Conservation (phyloP, 2,113 vertebrate species). For the Proterorhinus semilunaris region DNA sequence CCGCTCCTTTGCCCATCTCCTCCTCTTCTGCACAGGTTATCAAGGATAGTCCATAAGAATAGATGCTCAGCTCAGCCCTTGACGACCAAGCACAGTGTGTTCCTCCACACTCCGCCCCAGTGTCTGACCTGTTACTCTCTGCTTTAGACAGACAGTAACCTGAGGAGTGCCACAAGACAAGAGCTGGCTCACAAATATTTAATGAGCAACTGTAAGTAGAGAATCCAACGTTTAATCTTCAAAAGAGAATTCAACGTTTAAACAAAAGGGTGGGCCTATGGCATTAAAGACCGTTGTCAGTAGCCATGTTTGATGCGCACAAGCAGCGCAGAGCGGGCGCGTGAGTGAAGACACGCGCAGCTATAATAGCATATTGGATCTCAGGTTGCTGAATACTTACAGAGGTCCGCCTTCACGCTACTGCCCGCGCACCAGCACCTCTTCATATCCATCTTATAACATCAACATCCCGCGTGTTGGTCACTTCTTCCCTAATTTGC, state of each 20-base stretch:
- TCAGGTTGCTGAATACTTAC: conserved; percentile 42
- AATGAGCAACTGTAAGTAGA: conserved; percentile 31
- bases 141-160: conserved; percentile 13
- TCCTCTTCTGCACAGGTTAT: not conserved
- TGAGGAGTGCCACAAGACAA: conserved; percentile 11
- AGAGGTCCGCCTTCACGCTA: conserved; percentile 23
- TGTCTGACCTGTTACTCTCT: conserved; percentile 37
- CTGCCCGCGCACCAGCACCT: conserved; percentile 7
- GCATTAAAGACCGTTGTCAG: too few relatives aligned
- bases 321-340: too few relatives aligned
- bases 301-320: too few relatives aligned
- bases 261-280: not conserved
- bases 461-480: not conserved
- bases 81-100: not conserved
- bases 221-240: not conserved
- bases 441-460: conserved; percentile 6
- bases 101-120: not conserved
- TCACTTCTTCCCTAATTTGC: conserved; percentile 12
- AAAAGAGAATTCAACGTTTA: not conserved
- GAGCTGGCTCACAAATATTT: conserved; percentile 39
- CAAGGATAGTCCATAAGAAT: not conserved
- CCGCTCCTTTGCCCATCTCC: conserved; percentile 49
- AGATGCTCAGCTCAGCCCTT: not conserved
- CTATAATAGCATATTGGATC: too few relatives aligned
- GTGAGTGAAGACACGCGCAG: too few relatives aligned